Base-by-base conservation (phyloP, 2,888 invertebrate genomes). In the Lasioglossum leucozonium region DNA sequence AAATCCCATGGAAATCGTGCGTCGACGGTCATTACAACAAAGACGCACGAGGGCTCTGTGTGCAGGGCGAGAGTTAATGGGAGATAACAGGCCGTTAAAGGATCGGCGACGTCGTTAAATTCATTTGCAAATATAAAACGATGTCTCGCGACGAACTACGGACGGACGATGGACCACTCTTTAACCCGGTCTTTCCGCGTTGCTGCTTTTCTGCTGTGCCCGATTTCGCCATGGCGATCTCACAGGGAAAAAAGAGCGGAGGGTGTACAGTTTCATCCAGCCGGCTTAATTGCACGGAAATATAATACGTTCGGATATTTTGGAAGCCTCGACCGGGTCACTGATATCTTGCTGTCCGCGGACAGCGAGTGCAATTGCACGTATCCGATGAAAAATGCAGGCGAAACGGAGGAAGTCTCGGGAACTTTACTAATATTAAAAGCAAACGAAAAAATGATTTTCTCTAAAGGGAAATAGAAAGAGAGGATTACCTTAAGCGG, bases 51-150 rank as follows among this genome's bases (percentile, higher is more conserved):
- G 47, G 47, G 40, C 1, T n/a, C n/a, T 40, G 40, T 8, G 40
- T 42, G 4, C 18, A 42, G 65, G 40, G 6, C 18, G 30, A 73
- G 74, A 73, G 74, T 74, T 83, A 83, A 81, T 72, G 76, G 72
- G 72, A 83, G 81, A 72, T 83, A 83, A 81, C 76, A 72, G 83
- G 65, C 83, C 83, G 81, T 81, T 81, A 83, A 76, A 65, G 72
- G 72, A 80, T 72, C 75, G 80, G 65, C 67, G 72, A 55, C 26
- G 76, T 47, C 72, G 71, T 81, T 83, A 81, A 76, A 83, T 83
- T 83, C 81, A 83, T 83, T 83, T 81, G 76, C 44, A 83, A 83
- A 83, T 81, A 81, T 72, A 81, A 83, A 76, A 81, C 34, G n/a
- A 62, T 40, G 34, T 74, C 62, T 37, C 82, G 73, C 47, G 65